Evolutionary conservation across 2,113 vertebrate species (phyloP).

Genomic region (Mungos mungo): DNA sequence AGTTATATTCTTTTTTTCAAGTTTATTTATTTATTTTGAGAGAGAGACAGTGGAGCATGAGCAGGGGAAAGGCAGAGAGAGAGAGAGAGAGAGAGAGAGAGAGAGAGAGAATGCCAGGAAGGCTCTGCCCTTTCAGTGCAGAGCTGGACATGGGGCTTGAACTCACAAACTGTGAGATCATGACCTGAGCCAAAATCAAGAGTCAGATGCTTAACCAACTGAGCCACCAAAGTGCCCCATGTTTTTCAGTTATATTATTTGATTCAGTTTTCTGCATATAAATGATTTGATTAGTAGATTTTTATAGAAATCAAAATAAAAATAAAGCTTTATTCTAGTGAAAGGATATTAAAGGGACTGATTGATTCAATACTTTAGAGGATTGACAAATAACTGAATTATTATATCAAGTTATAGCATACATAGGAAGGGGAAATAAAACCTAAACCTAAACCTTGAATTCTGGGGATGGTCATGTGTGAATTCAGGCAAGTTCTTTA

Average conservation of each 20-base stretch:
- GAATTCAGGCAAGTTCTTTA: background rate
- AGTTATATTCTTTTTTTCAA: background rate
- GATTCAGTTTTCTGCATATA: background rate
- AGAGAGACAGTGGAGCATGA: too few species aligned
- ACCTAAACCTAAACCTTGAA: background rate
- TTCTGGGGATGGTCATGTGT: background rate
- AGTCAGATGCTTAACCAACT: too few species aligned
- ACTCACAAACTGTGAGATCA: too few species aligned
- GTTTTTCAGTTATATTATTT: background rate
- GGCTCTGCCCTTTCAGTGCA: too few species aligned
- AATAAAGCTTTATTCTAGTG: background rate
- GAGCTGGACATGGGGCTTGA: too few species aligned
- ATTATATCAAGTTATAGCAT: background rate
- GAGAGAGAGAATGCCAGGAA: too few species aligned
- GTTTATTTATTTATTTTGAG: too few species aligned
- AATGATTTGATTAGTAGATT: background rate
- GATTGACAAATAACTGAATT: background rate
- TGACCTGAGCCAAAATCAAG: too few species aligned
- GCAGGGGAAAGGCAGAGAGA: too few species aligned
- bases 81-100: too few species aligned
- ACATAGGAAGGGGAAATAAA: background rate
- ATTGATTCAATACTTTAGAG: conserved; percentile 6
- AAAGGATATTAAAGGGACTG: background rate
- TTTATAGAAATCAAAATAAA: conserved; percentile 16
- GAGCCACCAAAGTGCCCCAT: background rate